These are phyloP conservation scores for Apotomis betuletana DNA, from an alignment of 2,888 invertebrate genomes.

Conservation along the genomic window DNA sequence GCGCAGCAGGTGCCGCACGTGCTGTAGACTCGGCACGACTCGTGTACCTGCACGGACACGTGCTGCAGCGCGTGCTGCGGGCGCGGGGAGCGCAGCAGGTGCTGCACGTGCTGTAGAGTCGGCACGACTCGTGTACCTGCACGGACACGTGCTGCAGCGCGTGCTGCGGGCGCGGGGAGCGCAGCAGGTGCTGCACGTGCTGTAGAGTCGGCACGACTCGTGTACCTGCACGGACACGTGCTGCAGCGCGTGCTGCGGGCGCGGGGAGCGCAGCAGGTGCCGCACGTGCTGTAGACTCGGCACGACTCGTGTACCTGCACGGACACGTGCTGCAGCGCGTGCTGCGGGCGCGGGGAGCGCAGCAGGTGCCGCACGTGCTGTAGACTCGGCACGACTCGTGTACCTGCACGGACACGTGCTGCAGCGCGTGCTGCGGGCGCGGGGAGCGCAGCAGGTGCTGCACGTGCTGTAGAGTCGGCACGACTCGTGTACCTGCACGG, in stretches of 20 bases:
- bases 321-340: slow-evolving; percentile 92
- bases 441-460: slow-evolving; percentile 96
- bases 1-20: slow-evolving; percentile 96
- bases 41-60: slow-evolving; percentile 90
- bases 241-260: slow-evolving; percentile 93
- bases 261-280: slow-evolving; percentile 95
- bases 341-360: slow-evolving; percentile 95
- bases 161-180: slow-evolving; percentile 95
- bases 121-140: slow-evolving; percentile 88
- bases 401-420: slow-evolving; percentile 91
- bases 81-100: slow-evolving; percentile 95
- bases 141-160: slow-evolving; percentile 93
- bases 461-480: slow-evolving; percentile 96
- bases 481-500: slow-evolving; percentile 90
- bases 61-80: slow-evolving; percentile 95
- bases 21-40: slow-evolving; percentile 94
- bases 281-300: slow-evolving; percentile 94
- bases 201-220: not conserved
- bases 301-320: slow-evolving; percentile 87
- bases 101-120: slow-evolving; percentile 98
- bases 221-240: slow-evolving; percentile 83
- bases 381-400: slow-evolving; percentile 45
- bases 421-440: slow-evolving; percentile 93
- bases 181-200: slow-evolving; percentile 89
- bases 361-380: slow-evolving; percentile 84